phyloP scores from a whole-genome alignment of 2,888 invertebrate genomes.

The Volucella inanis region DNA sequence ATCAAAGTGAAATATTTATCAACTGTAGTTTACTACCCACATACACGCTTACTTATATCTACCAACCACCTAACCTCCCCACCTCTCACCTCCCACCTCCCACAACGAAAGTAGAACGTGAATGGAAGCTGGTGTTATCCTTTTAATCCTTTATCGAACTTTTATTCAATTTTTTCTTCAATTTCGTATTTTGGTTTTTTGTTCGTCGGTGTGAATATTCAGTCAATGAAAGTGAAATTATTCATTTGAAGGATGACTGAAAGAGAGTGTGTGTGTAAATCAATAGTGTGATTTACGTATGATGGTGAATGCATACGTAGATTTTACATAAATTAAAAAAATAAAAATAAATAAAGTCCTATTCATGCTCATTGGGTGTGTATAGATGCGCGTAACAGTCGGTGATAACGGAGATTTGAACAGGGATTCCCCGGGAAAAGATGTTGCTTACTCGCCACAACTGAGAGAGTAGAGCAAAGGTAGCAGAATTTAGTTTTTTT shows the following conservation, averaged over 20 bases:
- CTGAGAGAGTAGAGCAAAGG: slow-evolving; percentile 1
- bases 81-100: background rate
- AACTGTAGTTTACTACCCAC: slow-evolving; percentile 6
- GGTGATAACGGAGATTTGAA: slow-evolving; percentile 27
- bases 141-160: slow-evolving; percentile 35
- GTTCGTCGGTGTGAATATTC: slow-evolving; percentile 13
- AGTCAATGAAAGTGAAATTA: slow-evolving; percentile 57
- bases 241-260: slow-evolving; percentile 43
- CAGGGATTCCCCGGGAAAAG: slow-evolving; percentile 41
- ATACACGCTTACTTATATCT: too few relatives aligned
- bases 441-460: slow-evolving; percentile 20
- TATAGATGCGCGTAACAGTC: slow-evolving; percentile 8
- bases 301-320: slow-evolving; percentile 40
- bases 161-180: slow-evolving; percentile 1
- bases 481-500: background rate
- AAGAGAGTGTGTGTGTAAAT: slow-evolving; percentile 36
- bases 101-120: slow-evolving; percentile 17
- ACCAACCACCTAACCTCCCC: too few relatives aligned
- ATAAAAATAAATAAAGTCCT: slow-evolving; percentile 42
- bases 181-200: background rate
- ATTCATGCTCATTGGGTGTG: slow-evolving; percentile 34
- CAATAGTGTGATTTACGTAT: slow-evolving; percentile 48
- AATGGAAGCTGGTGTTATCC: slow-evolving; percentile 26
- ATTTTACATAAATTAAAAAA: slow-evolving; percentile 44
- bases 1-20: slow-evolving; percentile 10